Evolutionary conservation across 2,113 vertebrate species (phyloP).

Genomic region (Heterocephalus glaber): DNA sequence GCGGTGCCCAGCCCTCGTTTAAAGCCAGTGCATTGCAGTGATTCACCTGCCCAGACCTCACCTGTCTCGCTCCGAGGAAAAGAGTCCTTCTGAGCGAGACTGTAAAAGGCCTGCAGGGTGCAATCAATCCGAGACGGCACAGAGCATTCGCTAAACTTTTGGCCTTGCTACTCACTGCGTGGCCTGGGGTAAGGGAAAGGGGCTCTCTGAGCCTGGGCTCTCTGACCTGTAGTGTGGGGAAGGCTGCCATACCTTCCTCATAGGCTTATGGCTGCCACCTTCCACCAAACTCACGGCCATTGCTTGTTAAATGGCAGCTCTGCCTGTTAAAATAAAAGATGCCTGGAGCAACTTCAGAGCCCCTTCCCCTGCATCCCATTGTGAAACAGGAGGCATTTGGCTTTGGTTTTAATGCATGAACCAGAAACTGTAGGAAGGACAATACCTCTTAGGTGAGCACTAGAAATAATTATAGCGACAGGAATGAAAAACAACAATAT

Average conservation of each 20-base stretch:
- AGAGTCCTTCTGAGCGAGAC: not conserved
- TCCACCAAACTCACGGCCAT: not conserved
- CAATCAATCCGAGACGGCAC: not conserved
- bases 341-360: not conserved
- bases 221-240: not conserved
- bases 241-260: not conserved
- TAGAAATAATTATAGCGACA: not conserved
- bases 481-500: not conserved
- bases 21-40: not conserved
- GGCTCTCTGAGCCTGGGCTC: not conserved
- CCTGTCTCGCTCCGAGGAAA: rapidly evolving
- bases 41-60: not conserved
- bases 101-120: not conserved
- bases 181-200: not conserved
- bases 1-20: not conserved
- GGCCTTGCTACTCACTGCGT: not conserved
- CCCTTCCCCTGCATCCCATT: not conserved
- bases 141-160: not conserved
- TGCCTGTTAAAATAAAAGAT: not conserved
- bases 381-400: not conserved
- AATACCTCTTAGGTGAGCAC: not conserved
- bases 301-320: not conserved
- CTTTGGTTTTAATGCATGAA: not conserved
- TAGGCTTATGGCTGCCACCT: not conserved
- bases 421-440: not conserved